Base-by-base conservation (phyloP, 2,888 invertebrate species). In the Drosophila peninsularis region DNA sequence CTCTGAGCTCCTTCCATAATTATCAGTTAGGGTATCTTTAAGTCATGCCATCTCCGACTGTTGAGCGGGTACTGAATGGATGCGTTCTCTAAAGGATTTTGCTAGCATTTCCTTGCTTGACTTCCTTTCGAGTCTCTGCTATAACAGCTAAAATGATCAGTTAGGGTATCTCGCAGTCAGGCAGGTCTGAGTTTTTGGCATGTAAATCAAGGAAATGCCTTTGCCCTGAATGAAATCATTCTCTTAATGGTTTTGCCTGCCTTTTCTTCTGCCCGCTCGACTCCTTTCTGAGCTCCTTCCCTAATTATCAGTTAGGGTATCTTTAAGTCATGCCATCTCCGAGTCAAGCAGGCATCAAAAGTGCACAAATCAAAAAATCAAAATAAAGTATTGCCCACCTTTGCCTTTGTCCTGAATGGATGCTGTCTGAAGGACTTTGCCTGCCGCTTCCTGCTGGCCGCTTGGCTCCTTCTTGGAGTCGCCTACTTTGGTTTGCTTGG, bases 401-500 rank as follows among this genome's bases (percentile, higher is more conserved):
- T 24, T 37, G 47, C 14, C 13, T 44, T 50, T 17, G 27, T 30
- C n/a, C 41, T 41, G 36, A 3, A n/a, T 47, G 39, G 37, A n/a
- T 37, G 30, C 55, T n/a, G 19, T 27, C 34, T 34, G 19, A 27
- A 27, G 44, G 14, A 36, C 13, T n/a, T n/a, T 44, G 1, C 19
- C n/a, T n/a, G 42, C 13, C 17, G 24, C 19, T 27, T 10, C 17
- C 3, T 34, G 21, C 41, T 60, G 54, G 5, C 30, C 41, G 14
- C 24, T 36, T 24, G 34, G 7, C 17, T 55, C 34, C 53, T 27
- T 24, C 19, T 27, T 52, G 7, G 24, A 36, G 9, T 24, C 49
- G 21, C 34, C 52, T 39, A 37, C 41, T 62, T 39, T 64, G 47
- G n/a, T 52, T 60, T 53, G 60, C 64, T 66, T 47, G 57, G 63